Evolutionary conservation across 1,140 invertebrate genomes (phyloP).

Genomic region (Lepidurus apus): DNA sequence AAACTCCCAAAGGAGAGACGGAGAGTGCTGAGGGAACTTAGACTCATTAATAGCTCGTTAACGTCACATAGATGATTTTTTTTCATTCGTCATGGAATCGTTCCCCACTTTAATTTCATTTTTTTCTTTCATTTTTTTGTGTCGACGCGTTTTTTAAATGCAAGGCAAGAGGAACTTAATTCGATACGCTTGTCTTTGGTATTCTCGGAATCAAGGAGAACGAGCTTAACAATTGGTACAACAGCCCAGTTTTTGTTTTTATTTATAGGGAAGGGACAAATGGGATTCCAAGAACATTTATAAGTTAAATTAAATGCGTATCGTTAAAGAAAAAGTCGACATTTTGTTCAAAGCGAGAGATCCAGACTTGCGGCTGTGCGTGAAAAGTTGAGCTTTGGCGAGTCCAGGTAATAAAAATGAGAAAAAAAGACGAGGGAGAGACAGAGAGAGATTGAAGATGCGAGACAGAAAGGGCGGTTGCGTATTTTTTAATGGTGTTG

Average conservation of each 20-base stretch:
- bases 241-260: neutral
- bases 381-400: too few relatives aligned
- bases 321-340: neutral
- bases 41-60: neutral
- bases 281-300: neutral
- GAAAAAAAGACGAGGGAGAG: neutral
- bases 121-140: neutral
- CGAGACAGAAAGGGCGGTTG: slow-evolving; percentile 17
- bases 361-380: neutral
- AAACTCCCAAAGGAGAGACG: neutral
- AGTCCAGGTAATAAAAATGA: neutral
- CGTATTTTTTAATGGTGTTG: slow-evolving; percentile 19
- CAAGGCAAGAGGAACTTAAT: neutral
- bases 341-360: neutral
- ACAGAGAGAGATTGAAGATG: neutral
- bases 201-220: neutral
- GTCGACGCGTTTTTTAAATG: neutral
- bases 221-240: neutral
- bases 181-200: neutral
- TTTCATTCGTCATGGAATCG: neutral
- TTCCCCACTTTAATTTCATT: neutral
- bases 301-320: neutral
- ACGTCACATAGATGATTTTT: neutral
- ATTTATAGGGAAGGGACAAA: neutral
- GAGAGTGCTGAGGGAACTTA: neutral